A percentile compares a stretch with the other conserved stretches of the same genome.
Conservation (phyloP, 2,797 vertebrate species). For the Sparidentex hasta region DNA sequence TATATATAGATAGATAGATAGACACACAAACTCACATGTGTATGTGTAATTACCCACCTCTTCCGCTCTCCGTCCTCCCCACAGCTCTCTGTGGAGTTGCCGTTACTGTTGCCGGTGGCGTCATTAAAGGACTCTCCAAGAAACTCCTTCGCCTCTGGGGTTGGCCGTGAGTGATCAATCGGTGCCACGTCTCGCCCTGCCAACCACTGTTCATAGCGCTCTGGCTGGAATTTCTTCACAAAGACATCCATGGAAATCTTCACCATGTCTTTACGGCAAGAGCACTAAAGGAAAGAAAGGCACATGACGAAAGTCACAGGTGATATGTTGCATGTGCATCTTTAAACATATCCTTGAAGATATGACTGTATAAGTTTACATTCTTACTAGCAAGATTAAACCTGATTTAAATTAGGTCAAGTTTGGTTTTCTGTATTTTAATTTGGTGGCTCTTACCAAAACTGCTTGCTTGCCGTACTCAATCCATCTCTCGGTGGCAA, state of each 20-base stretch:
- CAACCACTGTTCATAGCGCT: constrained; percentile 96
- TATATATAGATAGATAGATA: too few relatives aligned
- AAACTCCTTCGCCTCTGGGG: constrained; percentile 94
- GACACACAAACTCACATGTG: neutral
- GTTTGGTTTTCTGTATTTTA: neutral
- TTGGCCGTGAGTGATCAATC: constrained; percentile 93
- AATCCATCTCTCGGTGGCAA: constrained; percentile 96
- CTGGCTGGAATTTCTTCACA: constrained; percentile 95
- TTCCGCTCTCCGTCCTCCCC: constrained; percentile 81
- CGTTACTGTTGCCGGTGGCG: constrained; percentile 30
- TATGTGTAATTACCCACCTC: constrained; percentile 72
- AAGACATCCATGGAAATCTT: constrained; percentile 99
- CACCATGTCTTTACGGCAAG: constrained; percentile 98
- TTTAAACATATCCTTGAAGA: neutral
- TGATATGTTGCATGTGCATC: neutral
- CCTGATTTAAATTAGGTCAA: neutral
- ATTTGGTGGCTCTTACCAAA: constrained; percentile 84
- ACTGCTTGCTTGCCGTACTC: constrained; percentile 97
- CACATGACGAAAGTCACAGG: neutral
- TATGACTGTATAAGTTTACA: neutral
- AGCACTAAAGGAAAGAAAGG: constrained; percentile 86
- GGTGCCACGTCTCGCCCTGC: constrained; percentile 88
- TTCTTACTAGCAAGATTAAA: neutral
- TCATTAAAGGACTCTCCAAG: constrained; percentile 76
- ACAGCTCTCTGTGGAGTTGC: constrained; percentile 47